Evolutionary conservation across 2,888 invertebrate genomes (phyloP).

Genomic region (Syrphus vitripennis): DNA sequence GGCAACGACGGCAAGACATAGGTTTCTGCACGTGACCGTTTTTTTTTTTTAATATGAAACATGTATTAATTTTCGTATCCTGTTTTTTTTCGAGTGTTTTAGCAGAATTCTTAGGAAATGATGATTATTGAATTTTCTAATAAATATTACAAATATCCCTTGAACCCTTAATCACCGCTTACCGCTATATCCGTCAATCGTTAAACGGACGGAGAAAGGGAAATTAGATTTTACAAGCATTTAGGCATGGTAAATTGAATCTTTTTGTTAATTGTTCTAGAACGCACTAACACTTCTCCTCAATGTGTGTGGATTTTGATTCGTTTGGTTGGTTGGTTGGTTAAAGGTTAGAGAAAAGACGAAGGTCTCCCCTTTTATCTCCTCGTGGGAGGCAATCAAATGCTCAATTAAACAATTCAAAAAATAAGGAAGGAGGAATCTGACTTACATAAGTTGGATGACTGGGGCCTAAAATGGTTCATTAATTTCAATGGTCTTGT

Average conservation of each 20-base stretch:
- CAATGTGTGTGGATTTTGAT: not conserved
- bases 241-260: not conserved
- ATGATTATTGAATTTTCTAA: not conserved
- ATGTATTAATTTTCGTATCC: not conserved
- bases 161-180: too few species aligned
- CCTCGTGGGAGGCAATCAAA: conserved; percentile 41
- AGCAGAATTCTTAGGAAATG: not conserved
- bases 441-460: conserved; percentile 6
- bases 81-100: not conserved
- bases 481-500: conserved; percentile 44
- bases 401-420: conserved; percentile 59
- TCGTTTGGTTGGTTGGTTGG: not conserved
- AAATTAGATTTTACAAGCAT: conserved; percentile 21
- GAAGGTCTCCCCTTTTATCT: not conserved
- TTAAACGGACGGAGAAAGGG: not conserved
- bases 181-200: not conserved
- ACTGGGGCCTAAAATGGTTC: conserved; percentile 41
- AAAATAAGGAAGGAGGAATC: conserved; percentile 28
- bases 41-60: not conserved
- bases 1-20: too few species aligned
- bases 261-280: conserved; percentile 12
- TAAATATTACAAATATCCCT: too few species aligned
- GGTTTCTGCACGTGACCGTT: too few species aligned
- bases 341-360: not conserved
- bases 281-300: not conserved